phyloP scores from a whole-genome alignment of 2,888 invertebrate genomes.

The Pimpla rufipes region DNA sequence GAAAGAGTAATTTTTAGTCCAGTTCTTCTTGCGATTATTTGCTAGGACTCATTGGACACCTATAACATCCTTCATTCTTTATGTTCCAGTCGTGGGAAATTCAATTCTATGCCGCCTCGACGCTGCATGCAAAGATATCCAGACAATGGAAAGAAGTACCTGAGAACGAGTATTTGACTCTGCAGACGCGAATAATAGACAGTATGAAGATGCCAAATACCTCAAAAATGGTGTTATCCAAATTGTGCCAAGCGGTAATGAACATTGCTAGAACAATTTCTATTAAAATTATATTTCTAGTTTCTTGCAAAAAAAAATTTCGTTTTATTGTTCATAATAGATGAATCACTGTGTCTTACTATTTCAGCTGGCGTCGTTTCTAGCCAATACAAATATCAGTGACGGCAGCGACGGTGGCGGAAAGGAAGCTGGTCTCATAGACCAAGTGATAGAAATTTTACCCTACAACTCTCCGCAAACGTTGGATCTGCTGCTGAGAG shows the following conservation, averaged over 20 bases:
- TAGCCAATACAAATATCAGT: constrained; percentile 89
- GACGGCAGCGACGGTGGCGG: constrained; percentile 86
- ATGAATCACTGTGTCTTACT: constrained; percentile 38
- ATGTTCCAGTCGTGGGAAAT: constrained; percentile 92
- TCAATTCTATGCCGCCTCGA: constrained; percentile 97
- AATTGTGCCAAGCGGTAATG: constrained; percentile 95
- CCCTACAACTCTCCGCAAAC: constrained; percentile 88
- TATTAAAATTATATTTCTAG: no score
- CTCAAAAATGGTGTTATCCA: constrained; percentile 94
- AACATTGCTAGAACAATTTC: constrained; percentile 37
- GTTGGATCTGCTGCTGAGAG: constrained; percentile 91
- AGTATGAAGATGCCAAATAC: constrained; percentile 92
- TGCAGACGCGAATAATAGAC: constrained; percentile 92
- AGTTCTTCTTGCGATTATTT: no score
- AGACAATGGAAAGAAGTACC: constrained; percentile 96
- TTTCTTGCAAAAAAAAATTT: no score
- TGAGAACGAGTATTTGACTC: constrained; percentile 90
- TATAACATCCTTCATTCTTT: not conserved
- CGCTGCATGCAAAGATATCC: constrained; percentile 94
- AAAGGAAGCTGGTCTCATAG: constrained; percentile 90
- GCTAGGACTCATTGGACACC: no score
- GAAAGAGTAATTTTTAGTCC: no score
- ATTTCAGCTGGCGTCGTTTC: constrained; percentile 93
- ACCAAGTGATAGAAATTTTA: constrained; percentile 90
- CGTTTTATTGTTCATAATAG: not conserved